phyloP scores from a whole-genome alignment of 2,888 invertebrate genomes.

The Sclerodermus sp. region DNA sequence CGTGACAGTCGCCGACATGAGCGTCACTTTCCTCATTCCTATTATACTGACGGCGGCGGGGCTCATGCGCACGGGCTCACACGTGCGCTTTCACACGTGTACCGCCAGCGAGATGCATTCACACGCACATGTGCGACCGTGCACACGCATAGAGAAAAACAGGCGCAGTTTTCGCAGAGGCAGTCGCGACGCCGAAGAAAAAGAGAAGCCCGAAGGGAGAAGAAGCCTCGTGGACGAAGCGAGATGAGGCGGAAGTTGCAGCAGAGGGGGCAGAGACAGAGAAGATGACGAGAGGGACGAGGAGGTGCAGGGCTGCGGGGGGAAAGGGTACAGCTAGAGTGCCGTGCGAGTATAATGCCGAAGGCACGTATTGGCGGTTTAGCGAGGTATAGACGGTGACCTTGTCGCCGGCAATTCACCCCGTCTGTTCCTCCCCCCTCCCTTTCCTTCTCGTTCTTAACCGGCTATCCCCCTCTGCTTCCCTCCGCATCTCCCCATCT shows the following conservation, averaged over 20 bases:
- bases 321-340: neutral
- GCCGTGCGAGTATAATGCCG: conserved; percentile 41
- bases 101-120: too few relatives aligned
- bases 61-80: too few relatives aligned
- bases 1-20: too few relatives aligned
- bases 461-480: conserved; percentile 17
- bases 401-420: conserved; percentile 56
- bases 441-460: conserved; percentile 3
- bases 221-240: conserved; percentile 8
- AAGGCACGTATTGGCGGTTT: conserved; percentile 43
- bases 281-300: conserved; percentile 3
- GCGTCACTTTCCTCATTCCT: too few relatives aligned
- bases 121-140: too few relatives aligned
- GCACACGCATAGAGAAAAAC: conserved; percentile 20
- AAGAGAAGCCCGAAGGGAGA: neutral
- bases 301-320: neutral
- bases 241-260: conserved; percentile 7
- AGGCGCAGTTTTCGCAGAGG: conserved; percentile 18
- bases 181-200: conserved; percentile 4
- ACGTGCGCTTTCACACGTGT: too few relatives aligned
- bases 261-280: conserved; percentile 9
- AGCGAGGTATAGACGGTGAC: conserved; percentile 52
- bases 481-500: conserved; percentile 19
- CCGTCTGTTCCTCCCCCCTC: conserved; percentile 44
- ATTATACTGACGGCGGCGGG: too few relatives aligned